Evolutionary conservation across 2,797 vertebrate species (phyloP), one percentile per base, ranked within the genome.

Genomic region (Hipposideros larvatus): DNA sequence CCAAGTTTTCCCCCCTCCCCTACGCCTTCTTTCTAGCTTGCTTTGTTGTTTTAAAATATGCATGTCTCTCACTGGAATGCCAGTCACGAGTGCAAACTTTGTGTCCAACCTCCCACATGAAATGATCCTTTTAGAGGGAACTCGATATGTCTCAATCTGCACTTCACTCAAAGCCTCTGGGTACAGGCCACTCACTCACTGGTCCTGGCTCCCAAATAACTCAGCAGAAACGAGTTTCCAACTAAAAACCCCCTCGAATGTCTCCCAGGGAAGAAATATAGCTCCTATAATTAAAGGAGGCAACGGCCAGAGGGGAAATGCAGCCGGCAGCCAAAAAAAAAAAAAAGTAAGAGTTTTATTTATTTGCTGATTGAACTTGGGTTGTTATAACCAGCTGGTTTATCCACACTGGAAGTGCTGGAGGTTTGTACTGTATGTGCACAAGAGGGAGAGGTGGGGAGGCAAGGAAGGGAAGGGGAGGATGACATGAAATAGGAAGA

Each of bases 21-120:
- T 98, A 98, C 98, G 98, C 99, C 98, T 98, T 99, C 99, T 99
- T 99, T 99, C 98, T 99, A 98, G 99, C 99, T 99, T 98, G 99
- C 99, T 99, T 99, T 99, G 99, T 99, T 99, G 99, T 99, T 99
- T 99, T 99, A 99, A 99, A 99, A 99, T 99, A 99, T 99, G 99
- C 99, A 99, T 99, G 99, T 99, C 99, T 99, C 99, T 99, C 99
- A 99, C 97, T 98, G 99, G 99, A 99, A 99, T 99, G 99, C 99
- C 99, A 99, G 99, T 99, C 99, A 99, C 99, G 99, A 99, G 99
- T 99, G 99, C 99, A 99, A 99, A 99, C 99, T 99, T 99, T 99
- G 99, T 99, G 99, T 99, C 99, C 99, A 99, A 99, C 99, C 99
- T 99, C 99, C 99, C 99, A 99, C 99, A 99, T 99, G 99, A 99